Conservation (phyloP, 2,888 invertebrate genomes). For the Drosophila nigritarsus region DNA sequence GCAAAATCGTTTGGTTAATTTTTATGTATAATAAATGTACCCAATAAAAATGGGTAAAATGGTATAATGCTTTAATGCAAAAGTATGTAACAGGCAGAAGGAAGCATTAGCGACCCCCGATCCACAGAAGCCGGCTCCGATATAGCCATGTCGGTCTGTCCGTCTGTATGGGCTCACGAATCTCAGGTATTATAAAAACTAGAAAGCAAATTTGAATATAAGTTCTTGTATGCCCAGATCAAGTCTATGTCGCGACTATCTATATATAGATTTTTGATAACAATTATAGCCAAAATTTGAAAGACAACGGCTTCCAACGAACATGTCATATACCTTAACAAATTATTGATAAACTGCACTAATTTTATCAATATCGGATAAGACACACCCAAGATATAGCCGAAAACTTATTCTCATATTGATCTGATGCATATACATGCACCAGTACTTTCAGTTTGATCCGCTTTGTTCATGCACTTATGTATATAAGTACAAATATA, state of each 20-base stretch:
- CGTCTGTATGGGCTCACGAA: too few species aligned
- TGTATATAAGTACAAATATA: neutral
- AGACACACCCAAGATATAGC: neutral
- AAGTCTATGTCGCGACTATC: neutral
- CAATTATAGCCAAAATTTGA: neutral
- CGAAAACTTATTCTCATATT: too few species aligned
- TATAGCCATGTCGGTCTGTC: too few species aligned
- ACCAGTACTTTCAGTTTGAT: neutral
- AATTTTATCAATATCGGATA: neutral
- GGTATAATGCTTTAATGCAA: too few species aligned
- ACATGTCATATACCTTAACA: neutral
- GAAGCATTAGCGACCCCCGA: too few species aligned
- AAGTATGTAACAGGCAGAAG: too few species aligned
- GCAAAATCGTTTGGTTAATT: too few species aligned
- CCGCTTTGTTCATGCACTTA: neutral
- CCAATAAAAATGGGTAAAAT: too few species aligned
- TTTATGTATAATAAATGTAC: too few species aligned
- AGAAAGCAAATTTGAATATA: neutral
- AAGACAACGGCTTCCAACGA: neutral
- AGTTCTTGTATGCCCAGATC: neutral
- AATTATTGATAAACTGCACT: neutral
- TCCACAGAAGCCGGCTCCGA: too few species aligned
- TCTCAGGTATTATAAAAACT: neutral
- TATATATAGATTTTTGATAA: neutral
- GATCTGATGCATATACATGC: too few species aligned